Conservation (phyloP, 2,888 invertebrate species). For the Malthinus flaveolus region DNA sequence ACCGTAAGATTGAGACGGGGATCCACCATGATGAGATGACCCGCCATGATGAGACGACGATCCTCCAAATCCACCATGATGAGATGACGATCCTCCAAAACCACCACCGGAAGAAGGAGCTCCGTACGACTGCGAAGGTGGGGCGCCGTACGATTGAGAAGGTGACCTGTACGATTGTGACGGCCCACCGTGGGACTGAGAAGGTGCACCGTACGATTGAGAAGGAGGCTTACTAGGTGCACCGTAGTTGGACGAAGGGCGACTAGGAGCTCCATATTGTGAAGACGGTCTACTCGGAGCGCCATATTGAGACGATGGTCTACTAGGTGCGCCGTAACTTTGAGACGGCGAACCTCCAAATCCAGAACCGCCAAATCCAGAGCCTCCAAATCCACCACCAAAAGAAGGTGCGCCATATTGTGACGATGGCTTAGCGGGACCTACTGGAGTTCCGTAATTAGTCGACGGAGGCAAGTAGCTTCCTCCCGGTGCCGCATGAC, state of each 20-base stretch:
- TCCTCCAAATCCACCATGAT: constrained; percentile 2
- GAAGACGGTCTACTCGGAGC: constrained; percentile 43
- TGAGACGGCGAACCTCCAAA: constrained; percentile 36
- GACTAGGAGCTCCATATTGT: constrained; percentile 44
- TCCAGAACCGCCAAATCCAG: constrained; percentile 35
- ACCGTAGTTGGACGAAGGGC: constrained; percentile 51
- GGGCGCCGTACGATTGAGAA: constrained; percentile 45
- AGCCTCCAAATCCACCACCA: constrained; percentile 30
- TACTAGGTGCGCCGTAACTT: constrained; percentile 31
- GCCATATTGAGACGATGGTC: constrained; percentile 50
- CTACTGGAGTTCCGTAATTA: constrained; percentile 54
- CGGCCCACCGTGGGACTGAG: constrained; percentile 46
- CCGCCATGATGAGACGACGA: too few relatives aligned
- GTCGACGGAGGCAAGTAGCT: constrained; percentile 47
- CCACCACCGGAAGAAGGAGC: constrained; percentile 29
- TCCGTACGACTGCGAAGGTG: constrained; percentile 51
- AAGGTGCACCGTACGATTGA: constrained; percentile 31
- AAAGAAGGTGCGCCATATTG: constrained; percentile 49
- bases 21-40: neutral
- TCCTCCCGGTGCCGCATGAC: constrained; percentile 28
- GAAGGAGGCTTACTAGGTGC: constrained; percentile 20
- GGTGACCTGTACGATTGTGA: constrained; percentile 48
- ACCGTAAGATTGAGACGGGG: neutral
- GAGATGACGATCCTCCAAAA: neutral
- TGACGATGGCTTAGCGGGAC: constrained; percentile 42